Evolutionary conservation across 2,797 vertebrate species (phyloP), one percentile per base, ranked within the genome.

Genomic region (Heterohyrax brucei): DNA sequence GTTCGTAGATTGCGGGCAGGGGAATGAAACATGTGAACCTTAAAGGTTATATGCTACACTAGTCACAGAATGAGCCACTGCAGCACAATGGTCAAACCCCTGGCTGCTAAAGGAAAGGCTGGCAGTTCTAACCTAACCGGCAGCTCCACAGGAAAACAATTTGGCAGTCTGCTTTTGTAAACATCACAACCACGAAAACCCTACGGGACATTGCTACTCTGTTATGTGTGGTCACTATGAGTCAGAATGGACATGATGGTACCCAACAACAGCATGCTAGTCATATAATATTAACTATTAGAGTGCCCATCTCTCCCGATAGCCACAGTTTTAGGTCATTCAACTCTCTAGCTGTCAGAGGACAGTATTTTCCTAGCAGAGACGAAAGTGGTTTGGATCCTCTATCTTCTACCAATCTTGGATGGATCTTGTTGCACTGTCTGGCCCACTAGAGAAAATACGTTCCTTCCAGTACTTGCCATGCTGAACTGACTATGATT

Each of bases 221-320:
- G 28, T 66, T 10, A 28, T 10, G 30, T 4, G 26, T 3, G 3
- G 28, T 28, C 64, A 66, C 10, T 13, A 5, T 30, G 64, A 66
- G 14, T 66, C 28, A 66, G 28, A 66, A 66, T 30, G 10, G 2
- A 64, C 64, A 30, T 10, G 13, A 66, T 30, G 28, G 28, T 18
- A 66, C 64, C 28, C 26, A 66, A 66, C 28, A 66, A 66, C 64
- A 64, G 10, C 62, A 18, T 83, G 68, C 90, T 93, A 80, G 84
- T 97, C 62, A 94, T 16, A 80, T 90, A 75, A 85, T 83, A 86
- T 95, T 96, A 95, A 94, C 39, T 83, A 91, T 83, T 77, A 83
- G 26, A 93, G 83, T 28, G 87, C 73, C 78, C 81, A 50, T 86
- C 61, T 77, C 73, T 33, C n/a, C 18, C 50, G 7, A 5, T 33